Base-by-base conservation (phyloP, 2,888 invertebrate genomes). In the Dynastes tityus region DNA sequence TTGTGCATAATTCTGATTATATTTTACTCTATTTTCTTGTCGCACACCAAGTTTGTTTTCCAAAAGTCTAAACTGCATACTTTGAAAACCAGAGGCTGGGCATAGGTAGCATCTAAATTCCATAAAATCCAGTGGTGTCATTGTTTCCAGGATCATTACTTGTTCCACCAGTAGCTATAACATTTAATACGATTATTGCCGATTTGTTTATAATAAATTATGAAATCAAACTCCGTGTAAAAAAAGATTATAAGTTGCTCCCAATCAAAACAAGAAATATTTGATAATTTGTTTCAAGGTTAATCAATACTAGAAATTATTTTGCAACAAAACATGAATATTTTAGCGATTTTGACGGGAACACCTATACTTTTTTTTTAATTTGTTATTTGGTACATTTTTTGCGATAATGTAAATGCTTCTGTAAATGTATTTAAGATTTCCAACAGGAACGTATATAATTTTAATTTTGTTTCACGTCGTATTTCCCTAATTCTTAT, bases 121-220 rank as follows among this genome's bases (percentile, higher is more conserved):
- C 95, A 99, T 96, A 87, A 99, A 99, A 89, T 99, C 99, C 79
- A 98, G 89, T 0, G 99, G 98, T 0, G 98, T 98, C 99, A 99
- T 99, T 0, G 99, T 99, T 89, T 99, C 99, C 83, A 99, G 89
- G 83, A 99, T 98, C 90, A 96, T 95, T 61, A 99, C 97, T 90
- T 99, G 99, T 87, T 99, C 99, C 55, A 97, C 97, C 70, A 99
- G 91, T 0, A 99, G 91, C 97, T 98, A 89, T 8, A 89, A 65
- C 63, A 77, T 68, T 9, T 68, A 51, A 63, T 16, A 53, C 6
- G 65, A 13, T 29, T 63, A 11, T 29, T 63, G 22, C 27, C 5
- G 29, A 5, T 37, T 37, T 37, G 6, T 55, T n/a, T 55, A 22
- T 2, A 55, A n/a, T n/a, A 55, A 55, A 55, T 55, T 61, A 45